A percentile compares a stretch with the other conserved stretches of the same genome.
These are phyloP conservation scores for Pasiphila rectangulata DNA, from an alignment of 2,888 invertebrate genomes.

Conservation along the genomic window DNA sequence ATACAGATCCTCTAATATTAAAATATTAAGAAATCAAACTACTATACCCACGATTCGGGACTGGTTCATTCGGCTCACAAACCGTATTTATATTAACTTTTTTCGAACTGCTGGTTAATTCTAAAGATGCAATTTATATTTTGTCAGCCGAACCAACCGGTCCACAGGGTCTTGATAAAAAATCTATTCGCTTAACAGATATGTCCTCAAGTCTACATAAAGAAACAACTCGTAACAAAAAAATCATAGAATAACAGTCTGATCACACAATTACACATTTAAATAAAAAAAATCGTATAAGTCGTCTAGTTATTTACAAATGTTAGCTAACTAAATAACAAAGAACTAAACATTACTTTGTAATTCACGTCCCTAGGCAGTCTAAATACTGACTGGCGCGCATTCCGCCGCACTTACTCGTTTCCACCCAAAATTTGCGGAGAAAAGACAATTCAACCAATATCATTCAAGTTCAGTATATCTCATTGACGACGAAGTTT, in stretches of 20 bases:
- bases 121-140: not conserved
- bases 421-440: not conserved
- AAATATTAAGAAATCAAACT: slow-evolving; percentile 43
- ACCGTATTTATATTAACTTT: not conserved
- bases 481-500: too few relatives aligned
- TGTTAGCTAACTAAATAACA: slow-evolving; percentile 81
- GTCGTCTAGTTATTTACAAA: slow-evolving; percentile 79
- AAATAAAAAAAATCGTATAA: slow-evolving; percentile 70
- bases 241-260: slow-evolving; percentile 79
- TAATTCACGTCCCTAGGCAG: slow-evolving; percentile 60
- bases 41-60: slow-evolving; percentile 38
- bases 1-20: slow-evolving; percentile 47
- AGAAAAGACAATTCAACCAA: too few relatives aligned
- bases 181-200: slow-evolving; percentile 62
- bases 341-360: slow-evolving; percentile 74
- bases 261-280: slow-evolving; percentile 79
- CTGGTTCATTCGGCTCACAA: slow-evolving; percentile 1
- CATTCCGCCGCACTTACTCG: slow-evolving; percentile 47
- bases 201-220: slow-evolving; percentile 69
- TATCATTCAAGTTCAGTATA: too few relatives aligned
- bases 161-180: slow-evolving; percentile 39
- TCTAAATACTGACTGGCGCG: slow-evolving; percentile 75
- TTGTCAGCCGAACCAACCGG: not conserved
- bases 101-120: not conserved
- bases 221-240: slow-evolving; percentile 79